These are phyloP conservation scores for Hucho hucho DNA, from an alignment of 2,113 vertebrate genomes.

Conservation along the genomic window DNA sequence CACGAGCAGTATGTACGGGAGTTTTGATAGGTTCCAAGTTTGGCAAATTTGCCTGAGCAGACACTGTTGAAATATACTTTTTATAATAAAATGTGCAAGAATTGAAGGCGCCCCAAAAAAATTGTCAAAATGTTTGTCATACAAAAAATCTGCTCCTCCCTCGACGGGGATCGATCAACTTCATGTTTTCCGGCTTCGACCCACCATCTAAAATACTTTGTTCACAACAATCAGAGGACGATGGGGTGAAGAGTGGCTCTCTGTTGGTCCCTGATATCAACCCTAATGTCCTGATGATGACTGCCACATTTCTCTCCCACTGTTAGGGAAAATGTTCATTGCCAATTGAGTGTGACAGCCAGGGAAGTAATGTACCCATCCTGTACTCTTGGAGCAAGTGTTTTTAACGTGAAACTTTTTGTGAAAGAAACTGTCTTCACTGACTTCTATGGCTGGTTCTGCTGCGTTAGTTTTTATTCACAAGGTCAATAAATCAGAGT, in stretches of 20 bases:
- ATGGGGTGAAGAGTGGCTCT: background rate
- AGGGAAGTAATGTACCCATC: background rate
- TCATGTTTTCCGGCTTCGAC: too few species aligned
- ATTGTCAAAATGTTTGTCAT: too few species aligned
- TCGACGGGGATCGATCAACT: too few species aligned
- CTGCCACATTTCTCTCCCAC: background rate
- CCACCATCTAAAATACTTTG: background rate
- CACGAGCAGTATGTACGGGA: too few species aligned
- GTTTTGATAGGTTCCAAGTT: too few species aligned
- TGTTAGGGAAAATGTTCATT: background rate
- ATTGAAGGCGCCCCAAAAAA: too few species aligned
- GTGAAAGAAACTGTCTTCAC: background rate
- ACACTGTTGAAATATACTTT: too few species aligned
- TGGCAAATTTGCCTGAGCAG: too few species aligned
- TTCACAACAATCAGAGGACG: background rate
- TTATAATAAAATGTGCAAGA: too few species aligned
- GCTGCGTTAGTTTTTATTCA: background rate
- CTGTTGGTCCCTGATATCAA: background rate
- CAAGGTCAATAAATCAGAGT: background rate
- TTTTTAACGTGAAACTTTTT: background rate
- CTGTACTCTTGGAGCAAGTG: background rate
- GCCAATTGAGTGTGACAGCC: background rate
- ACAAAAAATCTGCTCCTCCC: too few species aligned
- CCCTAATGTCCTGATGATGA: background rate
- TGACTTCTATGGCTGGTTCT: background rate